Evolutionary conservation across 1,140 invertebrate species (phyloP), one percentile per base, ranked within the genome.

Genomic region (Helicoverpa armigera): DNA sequence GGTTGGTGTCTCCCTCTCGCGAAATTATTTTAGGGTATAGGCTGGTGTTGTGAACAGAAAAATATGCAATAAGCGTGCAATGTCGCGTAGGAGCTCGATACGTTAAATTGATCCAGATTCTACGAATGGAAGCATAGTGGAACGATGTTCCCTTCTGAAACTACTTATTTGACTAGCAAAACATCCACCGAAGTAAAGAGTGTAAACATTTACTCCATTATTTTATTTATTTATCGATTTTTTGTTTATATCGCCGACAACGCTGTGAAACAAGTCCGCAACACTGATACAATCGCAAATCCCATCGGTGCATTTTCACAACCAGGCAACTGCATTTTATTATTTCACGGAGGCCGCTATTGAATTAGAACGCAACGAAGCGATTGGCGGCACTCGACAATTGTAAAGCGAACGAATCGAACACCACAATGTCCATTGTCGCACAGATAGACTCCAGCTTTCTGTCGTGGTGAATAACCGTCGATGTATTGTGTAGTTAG

Each of bases 401-500:
- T 58, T 79, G 60, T 70, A 79, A 31, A 43, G 53, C 63, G 73
- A 61, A 75, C 63, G 51, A 77, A 67, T 69, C 79, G 60, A 81
- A 84, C 74, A 78, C 51, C 75, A 80, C 79, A 69, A 60, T 77
- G 53, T 87, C 83, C 85, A 87, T 87, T 86, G 85, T 85, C 51
- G 61, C 58, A 43, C 74, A 78, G 60, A 80, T 81, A 82, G 74
- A 67, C 72, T 81, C 74, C 53, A 74, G 60, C 35, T 82, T 83
- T 79, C 73, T 78, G 61, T 61, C 72, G 51, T 16, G 35, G 67
- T 85, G 81, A 83, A 85, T 83, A 82, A 67, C 56, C 63, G 72
- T 73, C 85, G 60, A 82, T 87, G 85, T 80, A 87, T 83, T 81
- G 83, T 84, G 81, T 69, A 61, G 65, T 11, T 53, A 23, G 67